These are phyloP conservation scores for Clitarchus hookeri DNA, from an alignment of 2,888 invertebrate genomes.

Conservation along the genomic window DNA sequence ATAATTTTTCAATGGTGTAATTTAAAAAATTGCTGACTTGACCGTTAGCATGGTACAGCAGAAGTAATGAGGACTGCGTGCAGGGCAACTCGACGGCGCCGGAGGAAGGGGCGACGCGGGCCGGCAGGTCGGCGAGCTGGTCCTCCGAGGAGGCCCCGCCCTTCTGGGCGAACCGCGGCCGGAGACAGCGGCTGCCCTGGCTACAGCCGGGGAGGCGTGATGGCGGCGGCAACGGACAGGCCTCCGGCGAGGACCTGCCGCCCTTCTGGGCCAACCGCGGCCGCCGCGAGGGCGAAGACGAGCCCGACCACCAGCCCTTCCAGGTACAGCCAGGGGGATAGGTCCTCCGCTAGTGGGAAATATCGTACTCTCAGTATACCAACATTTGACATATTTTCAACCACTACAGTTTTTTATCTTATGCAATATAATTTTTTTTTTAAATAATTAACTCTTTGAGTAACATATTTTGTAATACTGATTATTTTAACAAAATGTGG, in stretches of 20 bases:
- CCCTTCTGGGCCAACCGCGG: conserved; percentile 38
- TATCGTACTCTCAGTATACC: too few relatives aligned
- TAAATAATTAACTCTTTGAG: too few relatives aligned
- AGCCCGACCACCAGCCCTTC: not conserved
- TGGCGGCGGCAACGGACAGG: conserved; percentile 45
- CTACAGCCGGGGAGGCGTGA: conserved; percentile 45
- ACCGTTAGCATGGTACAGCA: too few relatives aligned
- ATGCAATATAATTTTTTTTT: too few relatives aligned
- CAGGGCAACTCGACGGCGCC: not conserved
- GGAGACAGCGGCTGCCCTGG: not conserved
- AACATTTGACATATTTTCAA: too few relatives aligned
- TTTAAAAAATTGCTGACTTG: too few relatives aligned
- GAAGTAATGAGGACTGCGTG: not conserved
- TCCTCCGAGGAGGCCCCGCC: conserved; percentile 27
- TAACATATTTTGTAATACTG: too few relatives aligned
- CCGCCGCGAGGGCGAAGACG: conserved; percentile 20
- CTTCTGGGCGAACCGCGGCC: conserved; percentile 37
- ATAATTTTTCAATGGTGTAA: too few relatives aligned
- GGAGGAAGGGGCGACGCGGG: not conserved
- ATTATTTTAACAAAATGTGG: too few relatives aligned
- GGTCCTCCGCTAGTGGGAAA: too few relatives aligned
- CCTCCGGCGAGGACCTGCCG: conserved; percentile 21
- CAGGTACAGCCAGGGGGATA: too few relatives aligned
- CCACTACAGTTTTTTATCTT: too few relatives aligned
- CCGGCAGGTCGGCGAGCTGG: conserved; percentile 15